Base-by-base conservation (phyloP, 2,797 vertebrate genomes). In the Poeciliopsis turneri region DNA sequence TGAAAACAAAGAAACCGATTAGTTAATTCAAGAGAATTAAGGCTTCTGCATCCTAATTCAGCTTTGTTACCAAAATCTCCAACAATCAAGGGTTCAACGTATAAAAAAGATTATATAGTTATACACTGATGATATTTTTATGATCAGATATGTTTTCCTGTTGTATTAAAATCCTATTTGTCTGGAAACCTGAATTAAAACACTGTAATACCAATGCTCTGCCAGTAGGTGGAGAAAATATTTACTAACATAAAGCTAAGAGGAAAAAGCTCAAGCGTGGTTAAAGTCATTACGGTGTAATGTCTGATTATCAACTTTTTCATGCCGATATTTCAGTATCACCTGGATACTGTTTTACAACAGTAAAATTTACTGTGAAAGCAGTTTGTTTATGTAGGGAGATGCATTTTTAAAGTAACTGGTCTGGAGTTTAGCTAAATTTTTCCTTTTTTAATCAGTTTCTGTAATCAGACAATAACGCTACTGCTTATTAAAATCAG, bases 1-100 rank as follows among this genome's bases (percentile, higher is more conserved):
- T 99, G 93, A 15, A 92, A 88, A 76, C 74, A 36, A 79, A 75
- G 64, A 47, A 49, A 57, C 2, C 15, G 0, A 39, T 3, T 51
- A 72, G 13, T 4, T 10, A 13, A 36, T 64, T 64, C 59, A 18
- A 36, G 36, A 68, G 64, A 68, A 41, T 25, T 41, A 13, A 36
- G 36, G 36, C 64, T 68, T 36, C 20, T 68, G 36, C 20, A 68
- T 68, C 9, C 10, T 66, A 10, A 66, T 5, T 64, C 30, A 9
- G 59, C 28, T 2, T 61, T 33, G 15, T 33, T 61, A 61, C 30
- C 15, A 33, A 61, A n/a, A 61, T 8, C 28, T 61, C 15, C 59
- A 64, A 36, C 28, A 15, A 64, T 64, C 6, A 61, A 61, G 4
- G 10, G 2, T 30, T 59, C 28, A 33, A 33, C 0, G 1, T 36